These are phyloP conservation scores for Sipha flava DNA, from an alignment of 1,140 invertebrate genomes.

Conservation along the genomic window DNA sequence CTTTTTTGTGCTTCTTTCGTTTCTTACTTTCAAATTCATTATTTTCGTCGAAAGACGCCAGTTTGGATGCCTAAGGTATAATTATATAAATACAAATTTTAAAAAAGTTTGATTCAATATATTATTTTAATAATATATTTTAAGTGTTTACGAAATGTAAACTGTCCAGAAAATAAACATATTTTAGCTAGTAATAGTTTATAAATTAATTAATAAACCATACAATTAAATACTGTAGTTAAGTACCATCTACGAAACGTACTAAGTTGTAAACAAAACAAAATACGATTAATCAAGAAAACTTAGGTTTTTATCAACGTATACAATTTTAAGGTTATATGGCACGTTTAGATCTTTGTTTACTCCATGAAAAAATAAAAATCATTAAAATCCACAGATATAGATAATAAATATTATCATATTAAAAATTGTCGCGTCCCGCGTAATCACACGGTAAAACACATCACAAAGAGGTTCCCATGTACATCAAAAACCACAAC, in stretches of 20 bases:
- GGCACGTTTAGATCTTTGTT: not conserved
- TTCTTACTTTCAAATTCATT: slow-evolving; percentile 32
- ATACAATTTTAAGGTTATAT: not conserved
- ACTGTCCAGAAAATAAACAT: too few species aligned
- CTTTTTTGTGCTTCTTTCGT: slow-evolving; percentile 34
- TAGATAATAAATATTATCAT: too few species aligned
- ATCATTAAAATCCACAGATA: too few species aligned
- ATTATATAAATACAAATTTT: not conserved
- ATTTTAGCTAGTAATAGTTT: too few species aligned
- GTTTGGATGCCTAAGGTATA: slow-evolving; percentile 4
- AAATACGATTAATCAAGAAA: not conserved
- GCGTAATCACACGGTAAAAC: too few species aligned
- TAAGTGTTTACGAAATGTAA: too few species aligned
- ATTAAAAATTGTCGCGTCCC: too few species aligned
- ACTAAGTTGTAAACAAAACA: not conserved
- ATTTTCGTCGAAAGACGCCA: slow-evolving; percentile 32
- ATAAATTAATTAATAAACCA: too few species aligned
- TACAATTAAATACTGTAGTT: not conserved
- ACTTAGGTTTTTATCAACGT: not conserved
- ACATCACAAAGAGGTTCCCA: too few species aligned
- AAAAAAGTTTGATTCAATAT: too few species aligned
- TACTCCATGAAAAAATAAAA: not conserved
- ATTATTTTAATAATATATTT: too few species aligned
- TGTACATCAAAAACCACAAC: too few species aligned
- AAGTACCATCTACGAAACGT: not conserved